Base-by-base conservation (phyloP, 2,888 invertebrate species). In the Conus canariensis region DNA sequence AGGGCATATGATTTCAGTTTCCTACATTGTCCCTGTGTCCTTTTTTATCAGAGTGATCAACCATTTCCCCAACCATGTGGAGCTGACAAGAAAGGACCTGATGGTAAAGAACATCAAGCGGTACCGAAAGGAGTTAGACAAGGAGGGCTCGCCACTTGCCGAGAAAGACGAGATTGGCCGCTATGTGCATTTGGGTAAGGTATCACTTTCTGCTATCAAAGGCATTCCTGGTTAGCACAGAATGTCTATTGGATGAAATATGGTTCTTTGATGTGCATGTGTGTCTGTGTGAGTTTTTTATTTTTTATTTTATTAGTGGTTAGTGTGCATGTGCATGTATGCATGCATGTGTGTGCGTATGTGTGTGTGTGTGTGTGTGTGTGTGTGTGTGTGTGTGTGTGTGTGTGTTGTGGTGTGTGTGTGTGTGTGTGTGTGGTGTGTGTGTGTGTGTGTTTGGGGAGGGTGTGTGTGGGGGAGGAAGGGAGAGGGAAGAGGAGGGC, bases 31-130 rank as follows among this genome's bases (percentile, higher is more conserved):
- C 64, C 64, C 64, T 6, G 45, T 45, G 45, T 45, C 45, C 45
- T 45, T 45, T 45, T 45, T 45, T 45, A 45, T 45, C 93, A 98
- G 98, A 97, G 97, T 98, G 90, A 98, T 99, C 92, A 99, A 99
- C 96, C 99, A 99, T 96, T 99, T 99, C 96, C 99, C 99, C 0
- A 99, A 99, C 96, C 99, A 99, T 96, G 98, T 98, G 95, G 99
- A 99, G 96, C 97, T 99, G 89, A 99, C 99, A 0, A 97, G 99
- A 22, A 99, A 99, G 96, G 99, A 99, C 97, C 97, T 99, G 90
- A 97, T 99, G 93, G 99, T 99, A 87, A 99, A 99, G 96, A 99
- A 99, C 95, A 99, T 99, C 87, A 99, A 99, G 96, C 97, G 99
- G 60, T 99, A 99, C 96, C 97, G 99, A 89, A 98, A 98, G 94